Evolutionary conservation across 1,140 invertebrate species (phyloP).

Genomic region (Oscheius sp.): DNA sequence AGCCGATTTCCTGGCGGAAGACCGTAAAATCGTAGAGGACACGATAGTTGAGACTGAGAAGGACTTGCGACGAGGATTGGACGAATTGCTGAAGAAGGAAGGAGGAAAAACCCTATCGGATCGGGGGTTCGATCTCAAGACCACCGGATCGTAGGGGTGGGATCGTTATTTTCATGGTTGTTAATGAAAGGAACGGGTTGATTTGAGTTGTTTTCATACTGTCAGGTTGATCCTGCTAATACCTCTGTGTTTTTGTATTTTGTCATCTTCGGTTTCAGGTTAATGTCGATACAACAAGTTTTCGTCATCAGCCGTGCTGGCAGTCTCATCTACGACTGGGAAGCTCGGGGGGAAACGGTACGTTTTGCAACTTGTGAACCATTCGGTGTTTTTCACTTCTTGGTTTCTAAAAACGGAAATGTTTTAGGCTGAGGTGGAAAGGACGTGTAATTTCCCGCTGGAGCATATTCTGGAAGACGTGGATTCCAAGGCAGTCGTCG

Average conservation of each 20-base stretch:
- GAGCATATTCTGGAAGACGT: slow-evolving; percentile 48
- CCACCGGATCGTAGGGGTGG: not conserved
- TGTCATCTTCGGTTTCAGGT: not conserved
- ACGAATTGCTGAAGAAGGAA: slow-evolving; percentile 3
- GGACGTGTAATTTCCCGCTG: slow-evolving; percentile 39
- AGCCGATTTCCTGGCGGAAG: slow-evolving; percentile 1
- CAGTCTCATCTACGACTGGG: slow-evolving; percentile 59
- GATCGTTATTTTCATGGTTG: not conserved
- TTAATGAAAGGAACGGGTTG: not conserved
- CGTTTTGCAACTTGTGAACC: no score
- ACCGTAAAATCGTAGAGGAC: slow-evolving; percentile 8
- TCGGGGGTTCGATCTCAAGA: slow-evolving; percentile 6
- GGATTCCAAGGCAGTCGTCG: slow-evolving; percentile 51
- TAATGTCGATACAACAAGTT: slow-evolving; percentile 58
- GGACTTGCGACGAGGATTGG: not conserved
- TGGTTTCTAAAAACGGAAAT: not conserved
- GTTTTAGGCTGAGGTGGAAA: slow-evolving; percentile 25
- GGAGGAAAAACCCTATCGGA: slow-evolving; percentile 1
- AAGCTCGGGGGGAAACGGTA: slow-evolving; percentile 43
- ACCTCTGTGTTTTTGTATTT: not conserved
- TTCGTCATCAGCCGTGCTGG: slow-evolving; percentile 59
- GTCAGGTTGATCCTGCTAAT: not conserved
- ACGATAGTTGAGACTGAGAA: slow-evolving; percentile 1
- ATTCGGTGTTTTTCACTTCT: no score
- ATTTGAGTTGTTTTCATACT: not conserved